Conservation (phyloP, 2,113 vertebrate genomes). For the Eulemur macaco region DNA sequence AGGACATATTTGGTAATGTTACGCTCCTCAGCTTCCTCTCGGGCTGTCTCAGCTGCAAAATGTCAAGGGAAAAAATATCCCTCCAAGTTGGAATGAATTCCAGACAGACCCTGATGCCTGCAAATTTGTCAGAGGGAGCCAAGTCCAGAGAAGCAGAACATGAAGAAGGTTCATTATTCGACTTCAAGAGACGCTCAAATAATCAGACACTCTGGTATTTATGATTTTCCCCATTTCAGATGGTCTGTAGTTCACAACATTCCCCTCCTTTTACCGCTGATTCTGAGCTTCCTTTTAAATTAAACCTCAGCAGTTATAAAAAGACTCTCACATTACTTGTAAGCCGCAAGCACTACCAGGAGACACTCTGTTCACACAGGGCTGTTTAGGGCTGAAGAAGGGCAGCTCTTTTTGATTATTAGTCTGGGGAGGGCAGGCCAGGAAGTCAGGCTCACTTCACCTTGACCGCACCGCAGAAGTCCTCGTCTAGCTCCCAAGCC, state of each 20-base stretch:
- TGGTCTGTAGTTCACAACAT: conserved; percentile 77
- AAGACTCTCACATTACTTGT: conserved; percentile 74
- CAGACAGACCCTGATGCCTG: conserved; percentile 89
- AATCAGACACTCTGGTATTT: conserved; percentile 84
- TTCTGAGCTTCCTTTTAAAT: conserved; percentile 78
- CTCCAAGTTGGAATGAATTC: conserved; percentile 87
- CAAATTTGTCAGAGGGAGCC: conserved; percentile 85
- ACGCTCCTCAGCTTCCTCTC: conserved; percentile 82
- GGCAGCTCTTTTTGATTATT: conserved; percentile 65
- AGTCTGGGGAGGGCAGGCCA: conserved; percentile 56
- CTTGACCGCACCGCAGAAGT: conserved; percentile 30
- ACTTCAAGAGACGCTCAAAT: conserved; percentile 83
- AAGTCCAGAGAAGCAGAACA: conserved; percentile 85
- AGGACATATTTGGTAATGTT: conserved; percentile 89
- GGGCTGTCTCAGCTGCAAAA: conserved; percentile 86
- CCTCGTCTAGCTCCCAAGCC: neutral
- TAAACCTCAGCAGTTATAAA: conserved; percentile 78
- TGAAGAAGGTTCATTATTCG: conserved; percentile 85
- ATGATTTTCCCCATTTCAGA: conserved; percentile 81
- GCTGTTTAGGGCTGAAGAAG: conserved; percentile 45
- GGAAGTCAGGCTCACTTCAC: conserved; percentile 25
- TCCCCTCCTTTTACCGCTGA: conserved; percentile 75
- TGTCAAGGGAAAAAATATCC: conserved; percentile 83
- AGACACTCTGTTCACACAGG: conserved; percentile 71
- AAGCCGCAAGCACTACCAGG: conserved; percentile 59